Percentiles rank a stretch among this genome's conserved stretches.
These are phyloP conservation scores for Podarcis lilfordi DNA, from an alignment of 2,797 vertebrate species.

Conservation along the genomic window DNA sequence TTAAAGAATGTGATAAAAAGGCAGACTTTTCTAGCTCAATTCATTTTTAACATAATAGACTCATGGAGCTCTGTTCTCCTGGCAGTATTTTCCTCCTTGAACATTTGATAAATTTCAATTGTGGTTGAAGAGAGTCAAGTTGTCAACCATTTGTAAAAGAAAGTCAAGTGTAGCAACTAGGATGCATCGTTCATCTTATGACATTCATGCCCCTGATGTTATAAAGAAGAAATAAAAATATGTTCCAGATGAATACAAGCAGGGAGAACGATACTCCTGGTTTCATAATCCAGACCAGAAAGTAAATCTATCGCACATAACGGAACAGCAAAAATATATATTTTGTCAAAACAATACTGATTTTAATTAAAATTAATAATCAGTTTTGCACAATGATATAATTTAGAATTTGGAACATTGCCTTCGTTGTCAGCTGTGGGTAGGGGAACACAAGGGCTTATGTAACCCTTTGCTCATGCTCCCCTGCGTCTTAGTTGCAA, in stretches of 20 bases:
- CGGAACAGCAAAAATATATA: background rate
- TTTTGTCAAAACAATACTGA: background rate
- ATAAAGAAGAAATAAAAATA: background rate
- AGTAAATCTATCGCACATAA: background rate
- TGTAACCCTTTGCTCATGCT: background rate
- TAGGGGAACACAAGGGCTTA: no score
- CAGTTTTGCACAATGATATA: background rate
- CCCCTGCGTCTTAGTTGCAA: background rate
- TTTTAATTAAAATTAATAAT: background rate
- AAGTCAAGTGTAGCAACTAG: background rate
- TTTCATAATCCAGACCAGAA: slow-evolving; percentile 1
- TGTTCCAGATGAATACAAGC: background rate
- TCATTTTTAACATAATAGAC: slow-evolving; percentile 19
- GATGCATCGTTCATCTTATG: background rate
- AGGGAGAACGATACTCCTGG: background rate
- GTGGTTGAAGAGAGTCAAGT: background rate
- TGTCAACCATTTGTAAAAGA: background rate
- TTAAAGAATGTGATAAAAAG: slow-evolving; percentile 21
- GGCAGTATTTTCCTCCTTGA: background rate
- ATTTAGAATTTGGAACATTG: background rate
- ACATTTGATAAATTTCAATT: background rate
- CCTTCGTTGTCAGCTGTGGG: background rate
- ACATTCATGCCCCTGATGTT: background rate
- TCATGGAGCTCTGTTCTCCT: background rate
- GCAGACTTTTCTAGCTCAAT: slow-evolving; percentile 7